These are phyloP conservation scores for Pocillopora damicornis DNA, from an alignment of 64 coral and sea anemone species.

Conservation along the genomic window DNA sequence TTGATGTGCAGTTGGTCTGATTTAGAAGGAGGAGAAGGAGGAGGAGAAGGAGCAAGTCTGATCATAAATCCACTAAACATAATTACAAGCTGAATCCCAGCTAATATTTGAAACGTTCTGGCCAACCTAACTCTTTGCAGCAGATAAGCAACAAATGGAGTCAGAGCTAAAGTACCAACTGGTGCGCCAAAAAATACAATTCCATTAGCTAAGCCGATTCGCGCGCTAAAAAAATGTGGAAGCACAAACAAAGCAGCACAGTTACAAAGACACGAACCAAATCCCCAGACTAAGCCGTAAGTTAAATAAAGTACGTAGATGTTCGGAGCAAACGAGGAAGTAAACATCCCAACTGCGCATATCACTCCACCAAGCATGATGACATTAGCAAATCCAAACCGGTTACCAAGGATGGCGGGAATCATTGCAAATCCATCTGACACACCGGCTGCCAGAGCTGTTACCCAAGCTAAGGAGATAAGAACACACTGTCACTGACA, in stretches of 20 bases:
- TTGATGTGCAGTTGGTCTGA: background rate
- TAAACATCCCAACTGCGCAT: constrained; percentile 5
- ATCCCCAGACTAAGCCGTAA: constrained; percentile 42
- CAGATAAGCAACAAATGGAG: background rate
- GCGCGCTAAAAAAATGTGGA: constrained; percentile 13
- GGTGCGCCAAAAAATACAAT: constrained; percentile 21
- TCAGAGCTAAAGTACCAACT: constrained; percentile 26
- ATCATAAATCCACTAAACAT: constrained; percentile 23
- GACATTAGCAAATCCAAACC: constrained; percentile 21
- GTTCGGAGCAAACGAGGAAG: constrained; percentile 46
- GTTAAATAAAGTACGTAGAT: constrained; percentile 41
- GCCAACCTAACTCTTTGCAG: constrained; percentile 1
- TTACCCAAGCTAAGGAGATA: constrained; percentile 26
- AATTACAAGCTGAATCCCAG: background rate
- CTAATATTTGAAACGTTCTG: constrained; percentile 39
- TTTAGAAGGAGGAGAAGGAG: background rate
- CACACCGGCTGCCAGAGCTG: background rate
- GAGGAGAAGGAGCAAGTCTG: background rate
- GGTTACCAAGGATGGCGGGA: constrained; percentile 25
- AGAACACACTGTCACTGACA: background rate
- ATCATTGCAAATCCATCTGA: constrained; percentile 16
- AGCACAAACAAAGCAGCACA: background rate
- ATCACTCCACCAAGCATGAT: constrained; percentile 24
- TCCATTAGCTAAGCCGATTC: constrained; percentile 20
- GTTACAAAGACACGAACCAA: constrained; percentile 12